phyloP scores from a whole-genome alignment of 2,888 invertebrate genomes.

The Pycnomerus fuliginosus region DNA sequence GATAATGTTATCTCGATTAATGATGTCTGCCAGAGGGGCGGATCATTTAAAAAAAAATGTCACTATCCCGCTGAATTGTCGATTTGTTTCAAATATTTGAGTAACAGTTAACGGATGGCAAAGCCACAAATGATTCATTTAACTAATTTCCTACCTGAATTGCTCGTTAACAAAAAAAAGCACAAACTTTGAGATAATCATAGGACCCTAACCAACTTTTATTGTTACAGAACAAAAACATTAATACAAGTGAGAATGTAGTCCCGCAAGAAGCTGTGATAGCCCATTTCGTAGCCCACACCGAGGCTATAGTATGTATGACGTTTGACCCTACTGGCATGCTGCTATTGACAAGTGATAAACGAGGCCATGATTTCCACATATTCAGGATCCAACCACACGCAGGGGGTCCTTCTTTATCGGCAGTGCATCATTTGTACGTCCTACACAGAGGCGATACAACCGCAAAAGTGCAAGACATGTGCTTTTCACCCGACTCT shows the following conservation, averaged over 20 bases:
- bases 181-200: too few species aligned
- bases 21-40: too few species aligned
- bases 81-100: too few species aligned
- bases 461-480: slow-evolving; percentile 91
- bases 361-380: slow-evolving; percentile 93
- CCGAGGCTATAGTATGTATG: slow-evolving; percentile 85
- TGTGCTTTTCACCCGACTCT: slow-evolving; percentile 88
- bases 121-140: too few species aligned
- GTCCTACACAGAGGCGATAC: slow-evolving; percentile 94
- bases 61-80: too few species aligned
- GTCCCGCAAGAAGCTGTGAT: slow-evolving; percentile 70
- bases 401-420: slow-evolving; percentile 75
- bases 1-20: too few species aligned
- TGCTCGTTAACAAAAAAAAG: too few species aligned
- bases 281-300: slow-evolving; percentile 86
- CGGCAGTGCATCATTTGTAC: slow-evolving; percentile 93
- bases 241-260: slow-evolving; percentile 33
- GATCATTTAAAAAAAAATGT: too few species aligned
- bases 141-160: too few species aligned
- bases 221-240: slow-evolving; percentile 30
- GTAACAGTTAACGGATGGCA: too few species aligned
- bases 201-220: too few species aligned
- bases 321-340: slow-evolving; percentile 90
- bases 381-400: slow-evolving; percentile 93
- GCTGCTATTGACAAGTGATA: slow-evolving; percentile 87